Percentiles rank a stretch among this genome's conserved stretches.
phyloP scores from a whole-genome alignment of 1,140 invertebrate genomes.

The Drosophila parabipectinata region DNA sequence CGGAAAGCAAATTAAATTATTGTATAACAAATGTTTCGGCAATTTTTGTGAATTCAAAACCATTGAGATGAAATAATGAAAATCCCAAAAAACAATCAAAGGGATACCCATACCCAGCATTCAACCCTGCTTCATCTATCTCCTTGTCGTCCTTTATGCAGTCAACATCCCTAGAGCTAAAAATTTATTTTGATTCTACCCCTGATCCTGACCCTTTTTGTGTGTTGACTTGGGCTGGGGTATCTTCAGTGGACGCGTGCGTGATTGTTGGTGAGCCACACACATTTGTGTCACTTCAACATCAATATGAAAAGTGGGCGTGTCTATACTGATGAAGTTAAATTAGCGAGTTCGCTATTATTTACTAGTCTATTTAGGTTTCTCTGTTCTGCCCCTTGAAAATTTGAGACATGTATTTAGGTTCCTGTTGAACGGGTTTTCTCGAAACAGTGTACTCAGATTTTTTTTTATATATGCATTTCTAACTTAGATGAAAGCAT shows the following conservation, averaged over 20 bases:
- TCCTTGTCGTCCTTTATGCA: constrained; percentile 25
- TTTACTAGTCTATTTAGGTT: neutral
- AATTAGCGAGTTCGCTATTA: constrained; percentile 47
- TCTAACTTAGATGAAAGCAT: too few relatives aligned
- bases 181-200: constrained; percentile 19
- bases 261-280: constrained; percentile 71
- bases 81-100: constrained; percentile 83
- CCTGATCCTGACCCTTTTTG: constrained; percentile 25
- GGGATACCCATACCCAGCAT: constrained; percentile 55
- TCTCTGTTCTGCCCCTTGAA: too few relatives aligned
- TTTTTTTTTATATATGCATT: too few relatives aligned
- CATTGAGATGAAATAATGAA: constrained; percentile 82
- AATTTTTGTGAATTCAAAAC: constrained; percentile 79
- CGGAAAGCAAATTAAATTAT: constrained; percentile 72
- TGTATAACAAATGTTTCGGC: constrained; percentile 75
- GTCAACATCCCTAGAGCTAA: constrained; percentile 41
- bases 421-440: too few relatives aligned
- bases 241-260: constrained; percentile 61
- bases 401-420: too few relatives aligned
- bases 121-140: constrained; percentile 18
- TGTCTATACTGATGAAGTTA: constrained; percentile 64
- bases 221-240: constrained; percentile 45
- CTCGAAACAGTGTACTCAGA: too few relatives aligned
- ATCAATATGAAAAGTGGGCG: constrained; percentile 61
- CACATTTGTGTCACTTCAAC: constrained; percentile 60